phyloP scores from a whole-genome alignment of 2,888 invertebrate genomes.

The Lepidocyrtoides sp. region DNA sequence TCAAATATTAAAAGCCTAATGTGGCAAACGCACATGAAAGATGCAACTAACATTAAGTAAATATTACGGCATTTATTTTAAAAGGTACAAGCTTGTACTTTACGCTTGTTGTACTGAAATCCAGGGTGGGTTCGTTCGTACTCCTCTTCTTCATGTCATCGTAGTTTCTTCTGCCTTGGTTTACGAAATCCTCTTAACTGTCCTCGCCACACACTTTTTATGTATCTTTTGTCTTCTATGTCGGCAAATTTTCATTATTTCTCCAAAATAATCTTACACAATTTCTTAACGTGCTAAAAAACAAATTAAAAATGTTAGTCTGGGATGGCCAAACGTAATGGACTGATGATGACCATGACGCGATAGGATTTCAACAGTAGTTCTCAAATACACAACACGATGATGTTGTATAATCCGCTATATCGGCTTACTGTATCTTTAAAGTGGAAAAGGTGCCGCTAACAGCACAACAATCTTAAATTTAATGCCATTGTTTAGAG shows the following conservation, averaged over 20 bases:
- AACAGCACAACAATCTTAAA: not conserved
- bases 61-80: not conserved
- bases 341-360: not conserved
- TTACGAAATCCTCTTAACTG: conserved; percentile 21
- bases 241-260: not conserved
- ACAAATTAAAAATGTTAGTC: not conserved
- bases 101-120: not conserved
- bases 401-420: not conserved
- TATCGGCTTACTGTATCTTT: conserved; percentile 7
- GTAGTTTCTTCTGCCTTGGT: conserved; percentile 8
- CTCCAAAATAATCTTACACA: conserved; percentile 15
- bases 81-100: not conserved
- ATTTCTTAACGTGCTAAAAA: conserved; percentile 1
- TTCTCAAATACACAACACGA: not conserved
- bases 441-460: not conserved
- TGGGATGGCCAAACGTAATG: not conserved
- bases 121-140: conserved; percentile 10
- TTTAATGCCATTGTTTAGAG: not conserved
- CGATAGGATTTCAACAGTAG: conserved; percentile 15
- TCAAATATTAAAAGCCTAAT: not conserved
- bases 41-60: not conserved
- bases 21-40: not conserved
- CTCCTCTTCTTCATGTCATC: not conserved
- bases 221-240: not conserved
- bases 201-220: not conserved